Base-by-base conservation (phyloP, 2,888 invertebrate genomes). In the Meloe dianella region DNA sequence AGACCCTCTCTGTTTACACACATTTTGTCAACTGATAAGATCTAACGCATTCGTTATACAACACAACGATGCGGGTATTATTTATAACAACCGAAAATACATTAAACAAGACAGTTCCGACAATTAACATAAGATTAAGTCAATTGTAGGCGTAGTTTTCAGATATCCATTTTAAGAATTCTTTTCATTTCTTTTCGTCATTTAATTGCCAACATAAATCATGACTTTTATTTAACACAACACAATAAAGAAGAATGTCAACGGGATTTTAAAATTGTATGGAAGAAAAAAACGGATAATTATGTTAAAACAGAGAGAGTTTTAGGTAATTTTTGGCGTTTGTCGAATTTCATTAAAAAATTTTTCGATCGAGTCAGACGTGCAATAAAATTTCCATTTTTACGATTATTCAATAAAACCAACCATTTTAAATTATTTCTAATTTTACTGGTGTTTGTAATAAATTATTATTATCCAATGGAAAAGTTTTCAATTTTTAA, bases 21-120 rank as follows among this genome's bases (percentile, higher is more conserved):
- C 64, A 67, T 67, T 67, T 67, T 67, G 67, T 67, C 67, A 64
- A 60, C 24, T 24, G 61, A 64, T 67, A 67, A 60, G 24, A 67
- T 67, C 64, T 64, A 64, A 64, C 57, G 60, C 67, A 67, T 67
- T 64, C 60, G 47, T 67, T 67, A 60, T 32, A 12, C 20, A 22
- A 59, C 7, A 59, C 59, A 59, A 35, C 59, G 5, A 61, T 51
- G 61, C 61, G 61, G 61, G 61, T 51, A 61, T 61, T 51, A 61
- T 61, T 61, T 61, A 61, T 61, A 38, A 59, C 35, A 32, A 57
- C 32, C 12, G 22, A 54, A 24, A 54, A 54, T 8, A 24, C 14
- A 24, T 54, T 54, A 24, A 54, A 54, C 54, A 54, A 54, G 54
- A 54, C 54, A 54, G 54, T 24, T 54, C 35, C 59, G 59, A 24